phyloP scores from a whole-genome alignment of 2,888 invertebrate genomes.

The Alloscopus bannaensis region DNA sequence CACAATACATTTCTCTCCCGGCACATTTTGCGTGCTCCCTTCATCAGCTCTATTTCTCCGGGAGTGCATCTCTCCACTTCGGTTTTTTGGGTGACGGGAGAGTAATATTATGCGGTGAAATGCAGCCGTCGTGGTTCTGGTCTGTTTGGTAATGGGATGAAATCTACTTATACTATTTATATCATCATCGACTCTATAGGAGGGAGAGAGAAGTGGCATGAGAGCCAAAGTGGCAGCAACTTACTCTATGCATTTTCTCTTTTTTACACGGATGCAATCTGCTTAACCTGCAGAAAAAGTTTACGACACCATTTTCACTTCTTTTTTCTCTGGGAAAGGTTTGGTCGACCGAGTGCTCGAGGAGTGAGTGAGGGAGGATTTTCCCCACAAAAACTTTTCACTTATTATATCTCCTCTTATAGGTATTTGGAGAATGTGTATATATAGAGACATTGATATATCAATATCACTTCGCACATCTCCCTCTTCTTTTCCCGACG shows the following conservation, averaged over 20 bases:
- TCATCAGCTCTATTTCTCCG: not conserved
- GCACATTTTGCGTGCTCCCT: not conserved
- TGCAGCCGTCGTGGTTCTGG: constrained; percentile 52
- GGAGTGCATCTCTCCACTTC: not conserved
- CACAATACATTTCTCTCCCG: not conserved
- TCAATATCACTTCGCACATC: constrained; percentile 16
- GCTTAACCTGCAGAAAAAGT: constrained; percentile 59
- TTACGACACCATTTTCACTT: constrained; percentile 50
- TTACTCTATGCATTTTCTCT: too few species aligned
- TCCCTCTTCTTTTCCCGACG: not conserved
- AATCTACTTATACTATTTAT: constrained; percentile 42
- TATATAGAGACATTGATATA: too few species aligned
- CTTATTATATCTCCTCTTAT: too few species aligned
- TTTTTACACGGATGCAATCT: constrained; percentile 50
- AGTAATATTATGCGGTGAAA: constrained; percentile 48
- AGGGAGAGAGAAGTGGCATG: constrained; percentile 5
- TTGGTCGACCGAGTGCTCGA: not conserved
- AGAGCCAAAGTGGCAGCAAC: too few species aligned
- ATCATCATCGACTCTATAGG: constrained; percentile 20
- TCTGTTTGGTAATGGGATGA: constrained; percentile 46
- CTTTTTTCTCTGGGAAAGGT: not conserved
- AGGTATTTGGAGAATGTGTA: too few species aligned
- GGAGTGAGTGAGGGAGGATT: too few species aligned
- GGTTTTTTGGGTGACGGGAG: not conserved
- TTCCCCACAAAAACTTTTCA: too few species aligned